Percentiles rank a stretch among this genome's conserved stretches.
phyloP scores from a whole-genome alignment of 1,140 invertebrate species.

The Drosophila orosa region DNA sequence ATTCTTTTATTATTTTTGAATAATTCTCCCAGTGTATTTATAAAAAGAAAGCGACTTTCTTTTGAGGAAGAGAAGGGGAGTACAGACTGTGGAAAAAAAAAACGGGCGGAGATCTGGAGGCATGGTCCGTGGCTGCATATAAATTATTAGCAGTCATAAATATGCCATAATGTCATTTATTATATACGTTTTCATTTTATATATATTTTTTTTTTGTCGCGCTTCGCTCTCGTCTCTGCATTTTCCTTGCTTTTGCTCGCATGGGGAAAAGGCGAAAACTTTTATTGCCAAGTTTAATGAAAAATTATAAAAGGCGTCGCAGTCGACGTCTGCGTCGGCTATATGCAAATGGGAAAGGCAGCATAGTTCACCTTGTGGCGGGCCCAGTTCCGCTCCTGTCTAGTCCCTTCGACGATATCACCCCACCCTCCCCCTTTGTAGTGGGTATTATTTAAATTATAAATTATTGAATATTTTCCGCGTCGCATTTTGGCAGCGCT shows the following conservation, averaged over 20 bases:
- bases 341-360: conserved; percentile 65
- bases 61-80: conserved; percentile 9
- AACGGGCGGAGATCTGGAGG: conserved; percentile 18
- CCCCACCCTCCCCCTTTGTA: conserved; percentile 34
- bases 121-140: conserved; percentile 71
- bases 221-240: conserved; percentile 27
- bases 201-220: conserved; percentile 38
- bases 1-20: too few relatives aligned
- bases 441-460: conserved; percentile 82
- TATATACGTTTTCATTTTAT: conserved; percentile 74
- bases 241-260: conserved; percentile 60
- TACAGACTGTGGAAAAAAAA: conserved; percentile 41
- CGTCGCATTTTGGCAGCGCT: conserved; percentile 55
- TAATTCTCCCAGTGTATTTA: not conserved
- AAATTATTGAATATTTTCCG: conserved; percentile 81
- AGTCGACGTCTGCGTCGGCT: conserved; percentile 19
- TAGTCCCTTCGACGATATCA: conserved; percentile 11
- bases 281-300: conserved; percentile 83
- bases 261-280: conserved; percentile 74
- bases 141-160: conserved; percentile 83
- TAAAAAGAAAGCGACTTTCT: conserved; percentile 48
- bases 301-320: conserved; percentile 79
- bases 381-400: conserved; percentile 16
- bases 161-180: conserved; percentile 83
- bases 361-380: conserved; percentile 71